Base-by-base conservation (phyloP, 1,140 invertebrate genomes). In the Melanaphis sacchari region DNA sequence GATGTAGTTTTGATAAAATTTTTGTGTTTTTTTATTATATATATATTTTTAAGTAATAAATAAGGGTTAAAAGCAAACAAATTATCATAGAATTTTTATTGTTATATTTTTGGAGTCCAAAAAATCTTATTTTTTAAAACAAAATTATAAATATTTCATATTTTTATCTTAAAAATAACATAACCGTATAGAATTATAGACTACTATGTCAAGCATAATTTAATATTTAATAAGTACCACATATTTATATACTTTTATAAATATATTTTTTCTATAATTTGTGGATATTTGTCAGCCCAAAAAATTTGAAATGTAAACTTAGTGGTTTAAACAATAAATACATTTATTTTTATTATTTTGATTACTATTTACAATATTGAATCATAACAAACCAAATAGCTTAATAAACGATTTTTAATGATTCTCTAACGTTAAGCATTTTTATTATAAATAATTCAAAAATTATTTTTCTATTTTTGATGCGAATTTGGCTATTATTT, bases 401-500 rank as follows among this genome's bases (percentile, higher is more conserved):
- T n/a, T n/a, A 21, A 66, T 66, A 66, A 76, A 76, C n/a, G 59
- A n/a, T 11, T 76, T 76, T 76, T n/a, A 36, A 76, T n/a, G 31
- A 76, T n/a, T 76, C 59, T 18, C 59, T 18, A 76, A 76, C n/a
- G 59, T 36, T 76, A 18, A 76, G 31, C 15, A 76, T 76, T 76
- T 76, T 76, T n/a, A 76, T 76, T 76, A n/a, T n/a, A 36, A 59
- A 36, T n/a, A 31, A 76, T 66, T 88, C 43, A 18, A 88, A 88
- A 88, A 38, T 49, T n/a, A 54, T 52, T 89, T 52, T 52, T 89
- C 22, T 81, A 49, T 92, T 92, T 82, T 26, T 46, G 43, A 91
- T 76, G 15, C 43, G 24, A 18, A 66, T 41, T 91, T 81, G 31
- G 15, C 59, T 82, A 82, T 82, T 82, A 92, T n/a, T 92, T 24